Percentiles rank a stretch among this genome's conserved stretches.
Conservation (phyloP, 2,113 vertebrate genomes). For the Peucedramus taeniatus region DNA sequence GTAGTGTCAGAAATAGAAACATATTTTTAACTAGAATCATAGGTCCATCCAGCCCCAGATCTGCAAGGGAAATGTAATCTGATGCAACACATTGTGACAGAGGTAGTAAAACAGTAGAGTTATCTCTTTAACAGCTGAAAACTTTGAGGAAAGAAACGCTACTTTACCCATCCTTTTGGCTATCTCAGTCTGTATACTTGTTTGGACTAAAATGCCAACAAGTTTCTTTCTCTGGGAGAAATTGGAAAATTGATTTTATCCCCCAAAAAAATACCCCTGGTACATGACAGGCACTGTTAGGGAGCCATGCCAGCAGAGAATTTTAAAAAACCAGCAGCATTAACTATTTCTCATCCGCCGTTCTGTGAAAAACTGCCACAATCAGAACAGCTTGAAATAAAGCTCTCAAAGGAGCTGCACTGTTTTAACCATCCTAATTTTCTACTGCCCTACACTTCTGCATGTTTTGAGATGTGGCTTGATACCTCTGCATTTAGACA, state of each 20-base stretch:
- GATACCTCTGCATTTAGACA: not conserved
- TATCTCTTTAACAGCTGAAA: not conserved
- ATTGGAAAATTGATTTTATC: not conserved
- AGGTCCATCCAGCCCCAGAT: not conserved
- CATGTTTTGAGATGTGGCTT: not conserved
- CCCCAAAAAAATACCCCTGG: not conserved
- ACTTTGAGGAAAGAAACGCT: not conserved
- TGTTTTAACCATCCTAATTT: not conserved
- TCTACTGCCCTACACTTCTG: not conserved
- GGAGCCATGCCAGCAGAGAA: not conserved
- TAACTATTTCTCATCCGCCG: not conserved
- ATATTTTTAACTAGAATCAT: not conserved
- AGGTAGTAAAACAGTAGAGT: not conserved
- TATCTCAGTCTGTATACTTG: not conserved
- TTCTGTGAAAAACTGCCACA: not conserved
- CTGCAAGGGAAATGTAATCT: not conserved
- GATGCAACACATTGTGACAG: not conserved
- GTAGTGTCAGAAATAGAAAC: not conserved
- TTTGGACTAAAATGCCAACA: not conserved
- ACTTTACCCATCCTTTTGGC: not conserved
- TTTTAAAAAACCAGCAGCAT: not conserved
- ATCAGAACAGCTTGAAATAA: slow-evolving; percentile 1
- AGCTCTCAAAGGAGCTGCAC: not conserved
- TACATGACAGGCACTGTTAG: not conserved
- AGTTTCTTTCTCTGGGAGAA: not conserved